A percentile compares a stretch with the other conserved stretches of the same genome.
These are phyloP conservation scores for Phalera bucephala DNA, from an alignment of 2,888 invertebrate species.

Conservation along the genomic window DNA sequence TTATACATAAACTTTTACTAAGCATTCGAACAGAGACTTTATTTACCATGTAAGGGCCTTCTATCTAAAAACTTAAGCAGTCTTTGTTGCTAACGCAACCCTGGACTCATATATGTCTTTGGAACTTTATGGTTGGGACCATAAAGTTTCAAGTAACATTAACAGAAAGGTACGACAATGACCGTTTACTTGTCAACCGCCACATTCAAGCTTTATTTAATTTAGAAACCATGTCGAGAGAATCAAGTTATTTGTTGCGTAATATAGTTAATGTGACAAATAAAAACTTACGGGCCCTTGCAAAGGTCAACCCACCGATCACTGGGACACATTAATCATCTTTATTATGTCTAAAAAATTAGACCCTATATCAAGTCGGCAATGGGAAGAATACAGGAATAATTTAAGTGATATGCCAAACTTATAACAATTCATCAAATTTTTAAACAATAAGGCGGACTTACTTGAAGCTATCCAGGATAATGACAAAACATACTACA, in stretches of 20 bases:
- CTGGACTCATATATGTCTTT: too few species aligned
- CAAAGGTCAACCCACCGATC: conserved; percentile 11
- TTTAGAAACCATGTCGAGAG: conserved; percentile 13
- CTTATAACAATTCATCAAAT: conserved; percentile 1
- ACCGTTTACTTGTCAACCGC: conserved; percentile 19
- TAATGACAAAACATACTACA: background rate
- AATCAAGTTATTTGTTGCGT: conserved; percentile 13
- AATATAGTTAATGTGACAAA: conserved; percentile 15
- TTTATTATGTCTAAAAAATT: conserved; percentile 21
- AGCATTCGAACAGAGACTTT: too few species aligned
- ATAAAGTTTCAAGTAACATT: too few species aligned
- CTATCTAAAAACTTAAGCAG: too few species aligned
- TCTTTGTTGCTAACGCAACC: too few species aligned
- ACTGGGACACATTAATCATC: conserved; percentile 22
- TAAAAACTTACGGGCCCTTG: conserved; percentile 20
- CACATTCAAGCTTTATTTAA: conserved; percentile 26
- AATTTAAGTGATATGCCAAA: background rate
- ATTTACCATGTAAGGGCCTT: too few species aligned
- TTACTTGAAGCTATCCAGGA: conserved; percentile 3
- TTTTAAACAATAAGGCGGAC: conserved; percentile 9
- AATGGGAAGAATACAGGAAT: conserved; percentile 16
- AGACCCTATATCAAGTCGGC: conserved; percentile 8
- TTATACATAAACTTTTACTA: too few species aligned
- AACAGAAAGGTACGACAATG: conserved; percentile 18
- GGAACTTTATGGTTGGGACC: too few species aligned